These are phyloP conservation scores for Stigmatopora argus DNA, from an alignment of 2,113 vertebrate species.

Conservation along the genomic window DNA sequence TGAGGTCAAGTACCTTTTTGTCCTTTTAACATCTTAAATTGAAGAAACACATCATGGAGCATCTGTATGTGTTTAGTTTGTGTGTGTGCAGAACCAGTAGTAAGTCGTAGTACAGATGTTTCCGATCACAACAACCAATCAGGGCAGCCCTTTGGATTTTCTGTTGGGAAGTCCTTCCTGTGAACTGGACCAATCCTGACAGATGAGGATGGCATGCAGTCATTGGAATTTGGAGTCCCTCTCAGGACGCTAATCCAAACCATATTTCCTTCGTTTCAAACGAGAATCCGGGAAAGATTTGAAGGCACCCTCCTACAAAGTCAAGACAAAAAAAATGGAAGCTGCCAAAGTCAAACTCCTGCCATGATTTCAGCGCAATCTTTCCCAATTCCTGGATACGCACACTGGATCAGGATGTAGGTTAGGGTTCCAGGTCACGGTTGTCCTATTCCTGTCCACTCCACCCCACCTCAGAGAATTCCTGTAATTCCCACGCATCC, in stretches of 20 bases:
- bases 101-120: conserved; percentile 28
- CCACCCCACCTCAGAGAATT: conserved; percentile 47
- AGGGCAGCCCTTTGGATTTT: conserved; percentile 13
- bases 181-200: background rate
- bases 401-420: conserved; percentile 18
- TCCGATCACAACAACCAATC: conserved; percentile 33
- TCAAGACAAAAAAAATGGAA: background rate
- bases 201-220: background rate
- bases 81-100: conserved; percentile 31
- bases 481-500: conserved; percentile 54
- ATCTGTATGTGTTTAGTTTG: conserved; percentile 15
- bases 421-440: conserved; percentile 28
- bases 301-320: background rate
- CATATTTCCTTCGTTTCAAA: background rate
- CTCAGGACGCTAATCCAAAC: background rate
- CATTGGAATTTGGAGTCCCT: background rate
- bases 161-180: conserved; percentile 11
- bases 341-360: background rate
- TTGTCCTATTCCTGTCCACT: conserved; percentile 38
- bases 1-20: background rate
- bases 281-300: background rate
- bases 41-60: background rate
- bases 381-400: background rate
- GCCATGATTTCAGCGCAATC: background rate
- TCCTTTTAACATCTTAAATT: background rate